Evolutionary conservation across 2,888 invertebrate genomes (phyloP).

Genomic region (Flabesymbios commensalis): DNA sequence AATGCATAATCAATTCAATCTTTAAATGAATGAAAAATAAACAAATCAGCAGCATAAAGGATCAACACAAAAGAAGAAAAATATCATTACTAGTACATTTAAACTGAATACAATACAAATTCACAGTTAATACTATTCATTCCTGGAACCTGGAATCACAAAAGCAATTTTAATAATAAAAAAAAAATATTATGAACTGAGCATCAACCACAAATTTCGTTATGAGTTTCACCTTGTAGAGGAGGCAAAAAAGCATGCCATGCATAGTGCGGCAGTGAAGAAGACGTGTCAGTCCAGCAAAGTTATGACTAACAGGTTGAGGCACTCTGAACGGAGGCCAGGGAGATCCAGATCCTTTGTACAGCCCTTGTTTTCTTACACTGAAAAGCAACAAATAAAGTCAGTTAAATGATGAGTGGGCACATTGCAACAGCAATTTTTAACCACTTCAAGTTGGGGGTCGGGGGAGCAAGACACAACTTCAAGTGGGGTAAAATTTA

Average conservation of each 20-base stretch:
- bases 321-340: constrained; percentile 86
- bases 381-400: constrained; percentile 49
- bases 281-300: constrained; percentile 45
- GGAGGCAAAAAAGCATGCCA: constrained; percentile 70
- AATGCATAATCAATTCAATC: too few species aligned
- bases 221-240: constrained; percentile 35
- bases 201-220: neutral
- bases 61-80: too few species aligned
- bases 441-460: too few species aligned
- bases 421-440: too few species aligned
- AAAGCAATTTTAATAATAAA: neutral
- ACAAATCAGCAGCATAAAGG: too few species aligned
- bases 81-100: too few species aligned
- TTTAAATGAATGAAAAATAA: too few species aligned
- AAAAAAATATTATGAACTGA: neutral
- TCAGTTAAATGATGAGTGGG: neutral
- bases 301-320: constrained; percentile 51
- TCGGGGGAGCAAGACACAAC: too few species aligned
- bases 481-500: too few species aligned
- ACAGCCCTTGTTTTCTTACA: constrained; percentile 69
- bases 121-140: neutral
- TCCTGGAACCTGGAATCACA: neutral
- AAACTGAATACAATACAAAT: too few species aligned
- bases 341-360: constrained; percentile 62
- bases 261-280: constrained; percentile 66